These are phyloP conservation scores for Arnoldichthys spilopterus DNA, from an alignment of 2,797 vertebrate genomes.

Conservation along the genomic window DNA sequence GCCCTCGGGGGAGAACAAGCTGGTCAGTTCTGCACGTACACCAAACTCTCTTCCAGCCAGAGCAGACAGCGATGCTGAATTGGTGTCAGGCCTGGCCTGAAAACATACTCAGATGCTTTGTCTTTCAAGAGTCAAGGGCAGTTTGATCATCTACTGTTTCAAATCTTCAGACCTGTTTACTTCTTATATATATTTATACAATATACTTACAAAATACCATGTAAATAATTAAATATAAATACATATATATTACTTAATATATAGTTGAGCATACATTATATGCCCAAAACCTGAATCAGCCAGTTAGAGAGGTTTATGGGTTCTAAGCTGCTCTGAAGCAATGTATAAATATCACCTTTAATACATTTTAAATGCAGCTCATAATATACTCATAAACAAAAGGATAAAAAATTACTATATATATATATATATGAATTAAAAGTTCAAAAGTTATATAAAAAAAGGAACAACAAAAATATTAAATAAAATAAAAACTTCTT, in stretches of 20 bases:
- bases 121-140: not conserved
- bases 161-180: not conserved
- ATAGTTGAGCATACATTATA: not conserved
- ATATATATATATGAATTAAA: no score
- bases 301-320: not conserved
- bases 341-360: no score
- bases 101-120: not conserved
- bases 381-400: no score
- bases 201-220: not conserved
- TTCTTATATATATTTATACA: no score
- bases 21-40: slow-evolving; percentile 42
- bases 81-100: slow-evolving; percentile 11
- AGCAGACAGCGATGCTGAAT: slow-evolving; percentile 5
- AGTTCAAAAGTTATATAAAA: no score
- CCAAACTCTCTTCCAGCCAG: slow-evolving; percentile 17
- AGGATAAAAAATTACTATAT: no score
- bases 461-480: no score
- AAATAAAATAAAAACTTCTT: no score
- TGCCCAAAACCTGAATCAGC: not conserved
- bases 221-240: no score
- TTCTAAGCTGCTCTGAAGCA: not conserved
- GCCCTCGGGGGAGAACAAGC: slow-evolving; percentile 59
- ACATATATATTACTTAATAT: no score
- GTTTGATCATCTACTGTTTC: not conserved
- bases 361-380: no score